Conservation (phyloP, 2,797 vertebrate genomes). For the Cyprinodon diabolis region DNA sequence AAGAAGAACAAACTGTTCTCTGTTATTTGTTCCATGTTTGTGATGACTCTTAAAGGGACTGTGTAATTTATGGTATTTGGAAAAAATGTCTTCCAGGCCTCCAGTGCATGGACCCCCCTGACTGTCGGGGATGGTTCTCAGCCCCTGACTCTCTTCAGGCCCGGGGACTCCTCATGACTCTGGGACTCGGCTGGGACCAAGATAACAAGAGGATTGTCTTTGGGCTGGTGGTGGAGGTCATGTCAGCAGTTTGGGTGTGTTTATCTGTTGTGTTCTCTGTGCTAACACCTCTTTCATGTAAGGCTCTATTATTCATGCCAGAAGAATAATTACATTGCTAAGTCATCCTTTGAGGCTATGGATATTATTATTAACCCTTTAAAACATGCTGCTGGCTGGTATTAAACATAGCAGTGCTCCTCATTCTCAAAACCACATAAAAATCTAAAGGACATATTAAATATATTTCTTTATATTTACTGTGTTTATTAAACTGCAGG, state of each 20-base stretch:
- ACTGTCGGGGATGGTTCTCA: conserved; percentile 20
- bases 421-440: neutral
- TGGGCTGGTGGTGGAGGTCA: neutral
- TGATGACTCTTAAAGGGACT: conserved; percentile 44
- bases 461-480: neutral
- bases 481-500: neutral
- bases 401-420: neutral
- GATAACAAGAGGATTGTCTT: conserved; percentile 38
- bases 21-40: conserved; percentile 39
- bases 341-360: conserved; percentile 57
- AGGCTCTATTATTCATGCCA: conserved; percentile 81
- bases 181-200: conserved; percentile 48
- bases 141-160: conserved; percentile 46
- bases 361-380: conserved; percentile 77
- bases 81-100: conserved; percentile 63
- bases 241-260: conserved; percentile 10
- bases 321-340: conserved; percentile 70
- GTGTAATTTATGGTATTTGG: conserved; percentile 59
- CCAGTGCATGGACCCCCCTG: conserved; percentile 46
- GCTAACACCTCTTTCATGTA: conserved; percentile 73
- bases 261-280: conserved; percentile 43
- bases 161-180: conserved; percentile 44
- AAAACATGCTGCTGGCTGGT: neutral
- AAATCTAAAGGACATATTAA: neutral
- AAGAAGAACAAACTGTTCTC: conserved; percentile 10